Evolutionary conservation across 1,140 invertebrate genomes (phyloP), one percentile per base, ranked within the genome.

Genomic region (Harpegnathos saltator): DNA sequence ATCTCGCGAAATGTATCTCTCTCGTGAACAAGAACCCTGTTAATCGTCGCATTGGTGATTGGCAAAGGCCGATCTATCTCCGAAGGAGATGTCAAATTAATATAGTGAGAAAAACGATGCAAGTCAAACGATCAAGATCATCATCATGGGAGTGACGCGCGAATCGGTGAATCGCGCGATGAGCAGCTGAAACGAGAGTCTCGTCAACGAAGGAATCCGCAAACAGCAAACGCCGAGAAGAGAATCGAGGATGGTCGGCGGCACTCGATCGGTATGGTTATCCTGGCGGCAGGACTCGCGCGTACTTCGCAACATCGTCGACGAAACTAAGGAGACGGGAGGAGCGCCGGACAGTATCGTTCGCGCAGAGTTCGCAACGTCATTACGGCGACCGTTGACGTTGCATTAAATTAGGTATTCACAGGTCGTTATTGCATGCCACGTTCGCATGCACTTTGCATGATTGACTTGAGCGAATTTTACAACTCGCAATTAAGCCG

Each of bases 401-500:
- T 78, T 33, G 75, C 63, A 54, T 56, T 48, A 63, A 80, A 80
- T 80, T 71, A 80, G 58, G 33, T 71, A 80, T 80, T 80, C 75
- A 71, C 58, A 80, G 24, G n/a, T 71, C 75, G 17, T 80, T 80
- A 80, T 71, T 71, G 38, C 54, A 26, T 59, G 75, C 65, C 22
- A 58, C 33, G 24, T 80, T 58, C 75, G 24, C 48, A n/a, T n/a
- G n/a, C 26, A 19, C 63, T 78, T 78, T 78, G 75, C 75, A 80
- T 71, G 75, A 80, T 80, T 52, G 52, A 80, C 19, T n/a, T n/a
- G n/a, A n/a, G 75, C 56, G 75, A 80, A 71, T 80, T 80, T 80
- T 80, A 22, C 58, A 80, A 71, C 68, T 80, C 24, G 75, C 65
- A 80, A 80, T 80, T 80, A 80, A 80, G 66, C 48, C 33, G 17